Conservation (phyloP, 2,797 vertebrate genomes). For the Sciurus vulgaris region DNA sequence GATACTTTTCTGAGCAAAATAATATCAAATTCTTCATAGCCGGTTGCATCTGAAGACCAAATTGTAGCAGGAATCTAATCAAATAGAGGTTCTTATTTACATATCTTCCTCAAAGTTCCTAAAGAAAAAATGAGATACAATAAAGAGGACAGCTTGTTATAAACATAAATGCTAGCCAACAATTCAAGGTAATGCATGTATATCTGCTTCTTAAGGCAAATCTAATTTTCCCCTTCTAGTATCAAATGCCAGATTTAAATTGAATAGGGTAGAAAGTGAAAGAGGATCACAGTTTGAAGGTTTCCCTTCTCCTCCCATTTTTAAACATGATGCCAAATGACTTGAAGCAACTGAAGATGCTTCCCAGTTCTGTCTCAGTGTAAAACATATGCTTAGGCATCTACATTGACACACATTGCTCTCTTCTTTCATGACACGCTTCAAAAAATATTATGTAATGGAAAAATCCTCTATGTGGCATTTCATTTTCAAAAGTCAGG, state of each 20-base stretch:
- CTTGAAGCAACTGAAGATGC: background rate
- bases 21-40: slow-evolving; percentile 78
- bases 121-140: slow-evolving; percentile 69
- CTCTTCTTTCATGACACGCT: background rate
- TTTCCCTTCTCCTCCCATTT: background rate
- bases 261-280: slow-evolving; percentile 67
- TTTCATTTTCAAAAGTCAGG: background rate
- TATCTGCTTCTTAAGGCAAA: slow-evolving; percentile 65
- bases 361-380: background rate
- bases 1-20: slow-evolving; percentile 81
- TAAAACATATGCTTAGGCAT: background rate
- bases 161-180: slow-evolving; percentile 63
- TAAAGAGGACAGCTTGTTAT: slow-evolving; percentile 25
- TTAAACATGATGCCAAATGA: background rate
- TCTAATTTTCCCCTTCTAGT: slow-evolving; percentile 76
- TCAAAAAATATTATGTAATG: background rate
- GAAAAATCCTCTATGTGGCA: background rate
- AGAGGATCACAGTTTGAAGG: background rate
- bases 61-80: slow-evolving; percentile 79
- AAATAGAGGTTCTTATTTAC: slow-evolving; percentile 75
- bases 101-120: slow-evolving; percentile 78
- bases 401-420: background rate
- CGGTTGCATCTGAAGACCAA: slow-evolving; percentile 49
- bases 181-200: slow-evolving; percentile 49
- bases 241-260: slow-evolving; percentile 80